phyloP scores from a whole-genome alignment of 2,888 invertebrate species.

The Tinea semifulvella region DNA sequence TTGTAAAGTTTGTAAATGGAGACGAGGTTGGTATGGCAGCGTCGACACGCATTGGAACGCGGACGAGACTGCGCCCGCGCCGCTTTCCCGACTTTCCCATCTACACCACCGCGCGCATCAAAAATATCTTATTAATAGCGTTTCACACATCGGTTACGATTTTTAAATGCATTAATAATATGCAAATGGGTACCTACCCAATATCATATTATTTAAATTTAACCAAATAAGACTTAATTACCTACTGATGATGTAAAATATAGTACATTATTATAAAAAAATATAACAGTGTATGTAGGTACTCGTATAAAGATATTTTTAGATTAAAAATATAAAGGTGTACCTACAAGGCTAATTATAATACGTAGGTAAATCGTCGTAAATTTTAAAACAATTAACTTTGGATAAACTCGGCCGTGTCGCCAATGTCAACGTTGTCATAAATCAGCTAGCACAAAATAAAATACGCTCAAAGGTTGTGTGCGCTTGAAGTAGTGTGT shows the following conservation, averaged over 20 bases:
- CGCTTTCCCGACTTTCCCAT: slow-evolving; percentile 55
- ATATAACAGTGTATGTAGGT: too few species aligned
- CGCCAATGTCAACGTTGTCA: slow-evolving; percentile 15
- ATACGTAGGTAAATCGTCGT: slow-evolving; percentile 3
- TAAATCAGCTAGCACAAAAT: slow-evolving; percentile 21
- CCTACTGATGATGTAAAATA: too few species aligned
- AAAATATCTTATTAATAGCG: too few species aligned
- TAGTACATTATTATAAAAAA: too few species aligned
- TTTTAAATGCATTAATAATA: too few species aligned
- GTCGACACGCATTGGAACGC: slow-evolving; percentile 40
- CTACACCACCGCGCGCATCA: slow-evolving; percentile 7
- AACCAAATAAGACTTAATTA: too few species aligned
- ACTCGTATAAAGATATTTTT: too few species aligned
- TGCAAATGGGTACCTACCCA: too few species aligned
- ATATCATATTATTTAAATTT: too few species aligned
- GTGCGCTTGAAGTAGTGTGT: slow-evolving; percentile 17
- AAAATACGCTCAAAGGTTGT: slow-evolving; percentile 16
- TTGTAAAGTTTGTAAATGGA: slow-evolving; percentile 32
- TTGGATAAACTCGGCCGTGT: slow-evolving; percentile 10
- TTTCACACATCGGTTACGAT: too few species aligned
- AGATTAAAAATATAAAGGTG: neutral
- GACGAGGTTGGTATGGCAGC: slow-evolving; percentile 29
- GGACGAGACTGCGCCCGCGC: slow-evolving; percentile 35
- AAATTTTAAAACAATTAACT: slow-evolving; percentile 11
- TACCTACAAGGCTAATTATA: neutral